A percentile compares a stretch with the other conserved stretches of the same genome.
Evolutionary conservation across 2,797 vertebrate species (phyloP).

Genomic region (Danio aesculapii): DNA sequence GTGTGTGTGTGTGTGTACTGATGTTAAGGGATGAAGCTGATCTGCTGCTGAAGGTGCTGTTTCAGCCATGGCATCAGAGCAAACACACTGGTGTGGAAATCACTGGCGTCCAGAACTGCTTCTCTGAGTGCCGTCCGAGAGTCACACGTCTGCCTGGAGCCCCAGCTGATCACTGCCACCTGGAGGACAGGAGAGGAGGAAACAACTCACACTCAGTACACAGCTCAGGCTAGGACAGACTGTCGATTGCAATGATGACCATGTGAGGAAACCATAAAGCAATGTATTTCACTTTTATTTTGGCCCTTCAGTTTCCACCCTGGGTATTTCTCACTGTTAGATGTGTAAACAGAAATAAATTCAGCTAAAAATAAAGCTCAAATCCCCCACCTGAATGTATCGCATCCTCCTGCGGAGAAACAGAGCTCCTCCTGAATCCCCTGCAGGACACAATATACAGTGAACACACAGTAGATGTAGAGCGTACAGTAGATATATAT

Average conservation of each 20-base stretch:
- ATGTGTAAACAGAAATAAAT: background rate
- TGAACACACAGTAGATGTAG: too few species aligned
- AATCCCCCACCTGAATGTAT: constrained; percentile 76
- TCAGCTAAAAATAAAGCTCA: background rate
- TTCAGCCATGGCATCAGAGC: constrained; percentile 76
- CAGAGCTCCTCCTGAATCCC: constrained; percentile 81
- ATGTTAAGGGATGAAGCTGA: constrained; percentile 70
- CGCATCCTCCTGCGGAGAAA: constrained; percentile 75
- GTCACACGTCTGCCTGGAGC: constrained; percentile 64
- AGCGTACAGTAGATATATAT: too few species aligned
- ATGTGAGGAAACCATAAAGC: too few species aligned
- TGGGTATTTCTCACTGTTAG: background rate
- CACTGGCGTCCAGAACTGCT: constrained; percentile 66
- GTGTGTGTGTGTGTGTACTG: too few species aligned
- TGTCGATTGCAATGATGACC: too few species aligned
- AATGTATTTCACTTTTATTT: too few species aligned
- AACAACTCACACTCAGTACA: too few species aligned
- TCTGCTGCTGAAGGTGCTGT: constrained; percentile 64
- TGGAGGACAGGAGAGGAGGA: constrained; percentile 47
- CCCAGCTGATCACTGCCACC: constrained; percentile 82
- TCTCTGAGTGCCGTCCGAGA: background rate
- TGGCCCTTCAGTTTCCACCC: background rate
- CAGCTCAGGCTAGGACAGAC: too few species aligned
- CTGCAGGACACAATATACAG: constrained; percentile 54
- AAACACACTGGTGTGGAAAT: constrained; percentile 81